Percentiles rank a stretch among this genome's conserved stretches.
phyloP scores from a whole-genome alignment of 92 coral and sea anemone genomes.

The Meandrina meandrites region DNA sequence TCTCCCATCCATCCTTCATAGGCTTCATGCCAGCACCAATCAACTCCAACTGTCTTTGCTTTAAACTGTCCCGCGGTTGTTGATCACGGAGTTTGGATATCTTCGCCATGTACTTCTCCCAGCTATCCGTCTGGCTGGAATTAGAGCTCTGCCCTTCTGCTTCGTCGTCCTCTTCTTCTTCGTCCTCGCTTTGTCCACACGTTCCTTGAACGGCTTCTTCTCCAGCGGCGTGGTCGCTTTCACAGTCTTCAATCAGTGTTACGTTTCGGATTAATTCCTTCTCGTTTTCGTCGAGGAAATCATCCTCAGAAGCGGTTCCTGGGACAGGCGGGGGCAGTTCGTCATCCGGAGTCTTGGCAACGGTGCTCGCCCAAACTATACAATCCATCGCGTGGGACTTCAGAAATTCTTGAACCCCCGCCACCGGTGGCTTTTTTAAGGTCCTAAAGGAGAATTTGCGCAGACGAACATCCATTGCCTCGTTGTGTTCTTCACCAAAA shows the following conservation, averaged over 20 bases:
- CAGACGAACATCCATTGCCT: slow-evolving; percentile 31
- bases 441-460: slow-evolving; percentile 14
- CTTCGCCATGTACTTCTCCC: not conserved
- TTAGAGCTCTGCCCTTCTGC: not conserved
- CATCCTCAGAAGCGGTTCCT: not conserved
- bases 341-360: not conserved
- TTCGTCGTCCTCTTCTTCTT: not conserved
- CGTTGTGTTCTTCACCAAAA: slow-evolving; percentile 24
- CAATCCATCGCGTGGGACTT: slow-evolving; percentile 10
- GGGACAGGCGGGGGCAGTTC: not conserved
- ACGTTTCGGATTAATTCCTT: too few relatives aligned
- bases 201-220: too few relatives aligned
- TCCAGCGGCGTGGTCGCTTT: too few relatives aligned
- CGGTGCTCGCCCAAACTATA: slow-evolving; percentile 8
- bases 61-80: not conserved
- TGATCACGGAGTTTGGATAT: not conserved
- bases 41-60: not conserved
- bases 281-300: not conserved
- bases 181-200: not conserved
- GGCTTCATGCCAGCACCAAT: slow-evolving; percentile 21
- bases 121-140: not conserved
- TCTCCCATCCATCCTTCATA: not conserved
- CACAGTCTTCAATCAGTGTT: too few relatives aligned
- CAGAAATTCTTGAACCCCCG: not conserved
- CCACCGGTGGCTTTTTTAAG: not conserved